Conservation (phyloP, 1,140 invertebrate genomes). For the Ericerus pela region DNA sequence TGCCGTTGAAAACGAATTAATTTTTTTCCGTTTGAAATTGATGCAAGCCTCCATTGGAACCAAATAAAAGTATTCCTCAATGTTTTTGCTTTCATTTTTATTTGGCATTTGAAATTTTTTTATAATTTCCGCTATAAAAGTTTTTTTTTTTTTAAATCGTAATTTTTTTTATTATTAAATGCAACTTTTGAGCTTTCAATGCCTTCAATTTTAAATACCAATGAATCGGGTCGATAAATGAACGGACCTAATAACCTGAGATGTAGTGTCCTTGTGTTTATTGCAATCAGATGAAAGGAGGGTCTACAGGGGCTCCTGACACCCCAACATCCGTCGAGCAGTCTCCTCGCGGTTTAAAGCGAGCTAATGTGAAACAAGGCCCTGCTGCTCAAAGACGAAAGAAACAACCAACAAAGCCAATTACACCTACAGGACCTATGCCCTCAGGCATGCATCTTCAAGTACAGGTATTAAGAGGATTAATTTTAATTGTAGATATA, state of each 20-base stretch:
- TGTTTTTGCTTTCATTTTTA: constrained; percentile 4
- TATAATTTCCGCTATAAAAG: constrained; percentile 10
- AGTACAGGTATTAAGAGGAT: constrained; percentile 17
- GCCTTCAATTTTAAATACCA: too few relatives aligned
- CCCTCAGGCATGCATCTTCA: constrained; percentile 21
- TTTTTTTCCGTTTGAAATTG: too few relatives aligned
- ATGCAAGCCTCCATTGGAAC: too few relatives aligned
- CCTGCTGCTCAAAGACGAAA: constrained; percentile 22
- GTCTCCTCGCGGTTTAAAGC: constrained; percentile 27
- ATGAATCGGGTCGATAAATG: constrained; percentile 15
- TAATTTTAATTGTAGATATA: constrained; percentile 2
- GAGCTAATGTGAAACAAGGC: constrained; percentile 20
- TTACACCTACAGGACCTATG: constrained; percentile 22
- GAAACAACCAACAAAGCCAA: constrained; percentile 23
- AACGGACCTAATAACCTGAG: constrained; percentile 22
- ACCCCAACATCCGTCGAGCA: constrained; percentile 26
- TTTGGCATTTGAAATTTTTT: constrained; percentile 14
- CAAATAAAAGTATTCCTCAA: too few relatives aligned
- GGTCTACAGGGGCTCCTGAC: constrained; percentile 35
- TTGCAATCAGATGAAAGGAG: constrained; percentile 34
- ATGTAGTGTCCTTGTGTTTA: constrained; percentile 30
- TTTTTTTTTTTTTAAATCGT: constrained; percentile 13
- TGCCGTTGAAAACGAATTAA: too few relatives aligned
- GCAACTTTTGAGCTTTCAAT: neutral
- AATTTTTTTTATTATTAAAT: too few relatives aligned